These are phyloP conservation scores for Drosophila picticornis DNA, from an alignment of 2,888 invertebrate species.

Conservation along the genomic window DNA sequence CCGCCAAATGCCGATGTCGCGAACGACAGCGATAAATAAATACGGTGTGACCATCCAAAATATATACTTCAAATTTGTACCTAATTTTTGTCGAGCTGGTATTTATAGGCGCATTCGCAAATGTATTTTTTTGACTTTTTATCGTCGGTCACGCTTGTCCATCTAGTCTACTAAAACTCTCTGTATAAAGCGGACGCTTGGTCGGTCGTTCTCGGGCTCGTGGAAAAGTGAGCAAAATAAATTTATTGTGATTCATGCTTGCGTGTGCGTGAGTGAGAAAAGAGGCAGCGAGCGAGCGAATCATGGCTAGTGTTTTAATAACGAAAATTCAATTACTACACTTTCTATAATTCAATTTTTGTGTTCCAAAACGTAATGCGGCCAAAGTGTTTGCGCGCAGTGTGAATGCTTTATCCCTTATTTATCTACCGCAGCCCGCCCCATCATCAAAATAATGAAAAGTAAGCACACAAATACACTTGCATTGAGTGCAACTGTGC, in stretches of 20 bases:
- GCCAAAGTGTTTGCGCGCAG: constrained; percentile 50
- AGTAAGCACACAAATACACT: constrained; percentile 62
- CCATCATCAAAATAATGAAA: constrained; percentile 54
- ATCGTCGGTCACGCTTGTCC: neutral
- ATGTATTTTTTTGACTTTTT: constrained; percentile 1
- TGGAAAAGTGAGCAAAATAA: constrained; percentile 31
- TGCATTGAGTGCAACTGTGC: constrained; percentile 37
- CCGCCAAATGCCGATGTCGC: neutral
- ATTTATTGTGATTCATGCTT: constrained; percentile 57
- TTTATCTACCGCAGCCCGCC: constrained; percentile 25
- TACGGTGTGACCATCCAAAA: constrained; percentile 4
- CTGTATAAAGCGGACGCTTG: constrained; percentile 50
- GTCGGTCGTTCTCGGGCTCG: constrained; percentile 58
- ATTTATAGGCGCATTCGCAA: neutral
- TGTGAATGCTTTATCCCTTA: constrained; percentile 51
- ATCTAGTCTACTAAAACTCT: constrained; percentile 58
- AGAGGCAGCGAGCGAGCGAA: constrained; percentile 47
- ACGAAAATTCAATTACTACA: constrained; percentile 50
- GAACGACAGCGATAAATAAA: neutral
- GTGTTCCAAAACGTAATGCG: constrained; percentile 41
- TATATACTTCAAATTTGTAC: neutral
- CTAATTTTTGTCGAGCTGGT: neutral
- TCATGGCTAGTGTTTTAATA: constrained; percentile 67
- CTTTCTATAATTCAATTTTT: constrained; percentile 57
- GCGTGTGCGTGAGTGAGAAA: constrained; percentile 60